A percentile compares a stretch with the other conserved stretches of the same genome.
phyloP scores from a whole-genome alignment of 2,888 invertebrate genomes.

The Cheilosia grossa region DNA sequence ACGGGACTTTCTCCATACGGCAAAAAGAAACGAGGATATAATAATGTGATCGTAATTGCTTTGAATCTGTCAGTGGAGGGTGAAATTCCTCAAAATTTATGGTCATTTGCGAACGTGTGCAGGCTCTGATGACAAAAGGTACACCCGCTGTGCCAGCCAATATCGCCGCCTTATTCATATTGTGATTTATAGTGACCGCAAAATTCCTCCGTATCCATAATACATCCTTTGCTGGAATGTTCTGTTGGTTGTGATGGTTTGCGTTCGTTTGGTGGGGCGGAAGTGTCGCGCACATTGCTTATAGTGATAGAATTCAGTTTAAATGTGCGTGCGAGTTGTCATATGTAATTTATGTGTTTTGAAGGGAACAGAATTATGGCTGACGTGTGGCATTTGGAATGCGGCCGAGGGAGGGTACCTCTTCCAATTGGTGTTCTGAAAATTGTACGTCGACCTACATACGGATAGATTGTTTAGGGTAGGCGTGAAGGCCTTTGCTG shows the following conservation, averaged over 20 bases:
- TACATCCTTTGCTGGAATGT: conserved; percentile 3
- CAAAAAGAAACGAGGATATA: conserved; percentile 20
- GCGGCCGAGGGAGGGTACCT: background rate
- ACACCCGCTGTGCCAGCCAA: conserved; percentile 51
- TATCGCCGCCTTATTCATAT: conserved; percentile 51
- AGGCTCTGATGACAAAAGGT: conserved; percentile 38
- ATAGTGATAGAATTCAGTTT: conserved; percentile 55
- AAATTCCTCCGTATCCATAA: conserved; percentile 36
- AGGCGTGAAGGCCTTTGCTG: no score
- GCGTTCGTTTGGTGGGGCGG: conserved; percentile 35
- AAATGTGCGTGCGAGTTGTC: conserved; percentile 57
- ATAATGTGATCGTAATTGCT: conserved; percentile 46
- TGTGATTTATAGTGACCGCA: conserved; percentile 71
- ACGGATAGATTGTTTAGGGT: no score
- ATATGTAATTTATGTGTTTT: conserved; percentile 62
- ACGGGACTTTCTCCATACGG: conserved; percentile 38
- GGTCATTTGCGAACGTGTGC: conserved; percentile 55
- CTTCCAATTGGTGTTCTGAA: background rate
- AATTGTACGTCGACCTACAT: no score
- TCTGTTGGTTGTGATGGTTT: background rate
- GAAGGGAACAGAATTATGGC: conserved; percentile 15
- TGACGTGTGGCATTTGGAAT: conserved; percentile 50
- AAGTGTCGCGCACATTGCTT: conserved; percentile 55
- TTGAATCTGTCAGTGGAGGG: conserved; percentile 62
- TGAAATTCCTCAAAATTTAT: conserved; percentile 61